These are phyloP conservation scores for Balanococcus diminutus DNA, from an alignment of 2,888 invertebrate species.

Conservation along the genomic window DNA sequence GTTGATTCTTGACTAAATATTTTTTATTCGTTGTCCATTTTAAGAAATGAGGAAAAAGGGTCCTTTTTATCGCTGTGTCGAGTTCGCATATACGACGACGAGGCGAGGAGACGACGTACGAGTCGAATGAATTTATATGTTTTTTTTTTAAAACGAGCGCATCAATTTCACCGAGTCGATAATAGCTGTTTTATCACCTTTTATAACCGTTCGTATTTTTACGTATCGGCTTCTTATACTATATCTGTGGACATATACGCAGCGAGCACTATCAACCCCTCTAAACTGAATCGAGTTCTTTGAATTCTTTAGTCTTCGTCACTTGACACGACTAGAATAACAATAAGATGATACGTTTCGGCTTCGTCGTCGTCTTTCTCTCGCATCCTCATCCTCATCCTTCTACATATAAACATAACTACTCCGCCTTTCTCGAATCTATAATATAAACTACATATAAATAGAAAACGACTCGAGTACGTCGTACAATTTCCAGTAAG, in stretches of 20 bases:
- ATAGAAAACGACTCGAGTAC: too few species aligned
- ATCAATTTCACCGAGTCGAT: constrained; percentile 9
- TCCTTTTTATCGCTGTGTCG: too few species aligned
- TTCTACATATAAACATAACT: too few species aligned
- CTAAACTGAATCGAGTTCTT: neutral
- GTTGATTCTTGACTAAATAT: too few species aligned
- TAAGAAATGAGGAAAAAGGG: too few species aligned
- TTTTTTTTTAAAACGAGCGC: neutral
- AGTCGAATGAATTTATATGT: constrained; percentile 7
- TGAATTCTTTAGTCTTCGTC: constrained; percentile 4
- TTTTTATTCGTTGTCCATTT: too few species aligned
- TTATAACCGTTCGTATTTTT: neutral
- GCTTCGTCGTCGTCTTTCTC: neutral
- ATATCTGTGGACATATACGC: neutral
- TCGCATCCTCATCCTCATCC: neutral
- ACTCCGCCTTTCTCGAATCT: too few species aligned
- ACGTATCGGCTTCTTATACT: neutral
- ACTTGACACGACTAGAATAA: constrained; percentile 12
- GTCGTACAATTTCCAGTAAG: too few species aligned
- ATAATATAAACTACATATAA: too few species aligned
- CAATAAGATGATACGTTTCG: neutral
- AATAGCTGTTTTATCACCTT: constrained; percentile 15
- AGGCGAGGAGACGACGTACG: too few species aligned
- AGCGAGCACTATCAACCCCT: neutral
- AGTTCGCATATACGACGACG: too few species aligned